These are phyloP conservation scores for Oconnorella tubifera DNA, from an alignment of 2,888 invertebrate species.

Conservation along the genomic window DNA sequence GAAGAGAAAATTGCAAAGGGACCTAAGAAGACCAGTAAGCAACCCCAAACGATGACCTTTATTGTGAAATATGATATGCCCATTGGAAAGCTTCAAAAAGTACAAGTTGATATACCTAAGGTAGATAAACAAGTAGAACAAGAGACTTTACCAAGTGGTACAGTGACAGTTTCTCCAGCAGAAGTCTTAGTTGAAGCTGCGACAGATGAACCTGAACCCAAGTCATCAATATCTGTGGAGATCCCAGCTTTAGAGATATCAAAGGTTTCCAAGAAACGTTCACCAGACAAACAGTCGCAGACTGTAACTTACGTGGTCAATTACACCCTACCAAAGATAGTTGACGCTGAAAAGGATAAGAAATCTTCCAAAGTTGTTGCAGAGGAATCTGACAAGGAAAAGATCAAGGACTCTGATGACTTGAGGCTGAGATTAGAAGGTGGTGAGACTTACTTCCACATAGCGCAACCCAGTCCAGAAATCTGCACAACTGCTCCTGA, in stretches of 20 bases:
- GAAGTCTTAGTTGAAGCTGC: background rate
- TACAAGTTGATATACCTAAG: background rate
- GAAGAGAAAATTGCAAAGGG: background rate
- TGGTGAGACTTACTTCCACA: background rate
- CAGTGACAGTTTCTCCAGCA: background rate
- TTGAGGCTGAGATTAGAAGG: background rate
- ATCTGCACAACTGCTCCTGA: background rate
- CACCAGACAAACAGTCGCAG: background rate
- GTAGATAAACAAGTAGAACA: background rate
- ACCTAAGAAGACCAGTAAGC: background rate
- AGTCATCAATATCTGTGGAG: background rate
- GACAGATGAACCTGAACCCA: background rate
- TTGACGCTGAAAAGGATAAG: background rate
- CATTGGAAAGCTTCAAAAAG: background rate
- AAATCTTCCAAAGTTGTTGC: background rate
- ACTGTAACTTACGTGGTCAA: slow-evolving; percentile 14
- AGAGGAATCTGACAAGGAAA: background rate
- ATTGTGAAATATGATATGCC: slow-evolving; percentile 10
- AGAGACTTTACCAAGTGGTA: background rate
- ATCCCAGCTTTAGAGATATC: background rate
- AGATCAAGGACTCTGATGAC: slow-evolving; percentile 1
- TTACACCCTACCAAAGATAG: slow-evolving; percentile 6
- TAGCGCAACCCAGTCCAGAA: slow-evolving; percentile 4
- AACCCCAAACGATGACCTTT: slow-evolving; percentile 8
- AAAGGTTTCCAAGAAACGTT: background rate